Evolutionary conservation across 2,888 invertebrate genomes (phyloP).

Genomic region (Tipula confusa): DNA sequence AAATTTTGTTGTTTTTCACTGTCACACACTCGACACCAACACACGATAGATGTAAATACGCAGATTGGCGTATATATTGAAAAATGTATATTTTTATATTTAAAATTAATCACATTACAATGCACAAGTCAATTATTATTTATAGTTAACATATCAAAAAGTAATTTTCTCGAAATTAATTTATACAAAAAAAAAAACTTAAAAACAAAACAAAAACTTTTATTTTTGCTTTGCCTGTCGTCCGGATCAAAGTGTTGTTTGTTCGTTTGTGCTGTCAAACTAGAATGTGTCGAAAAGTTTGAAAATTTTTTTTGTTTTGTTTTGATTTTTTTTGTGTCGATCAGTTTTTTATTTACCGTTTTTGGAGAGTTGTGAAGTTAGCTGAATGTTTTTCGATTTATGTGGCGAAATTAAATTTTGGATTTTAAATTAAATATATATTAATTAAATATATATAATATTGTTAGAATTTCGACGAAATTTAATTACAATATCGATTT

Average conservation of each 20-base stretch:
- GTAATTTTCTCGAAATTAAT: neutral
- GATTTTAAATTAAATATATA: no score
- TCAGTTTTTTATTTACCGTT: neutral
- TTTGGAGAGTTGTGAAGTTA: neutral
- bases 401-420: no score
- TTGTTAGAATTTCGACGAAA: no score
- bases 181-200: neutral
- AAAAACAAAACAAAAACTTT: neutral
- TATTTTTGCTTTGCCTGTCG: neutral
- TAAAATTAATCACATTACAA: neutral
- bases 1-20: neutral
- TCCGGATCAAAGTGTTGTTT: neutral
- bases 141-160: neutral
- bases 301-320: neutral
- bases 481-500: no score
- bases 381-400: neutral
- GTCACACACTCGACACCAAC: neutral
- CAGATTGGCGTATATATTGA: neutral
- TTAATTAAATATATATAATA: no score
- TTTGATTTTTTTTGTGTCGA: no score
- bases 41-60: conserved; percentile 7
- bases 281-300: neutral
- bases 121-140: neutral
- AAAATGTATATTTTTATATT: neutral
- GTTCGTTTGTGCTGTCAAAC: neutral